Base-by-base conservation (phyloP, 2,797 vertebrate species). In the Valencia hispanica region DNA sequence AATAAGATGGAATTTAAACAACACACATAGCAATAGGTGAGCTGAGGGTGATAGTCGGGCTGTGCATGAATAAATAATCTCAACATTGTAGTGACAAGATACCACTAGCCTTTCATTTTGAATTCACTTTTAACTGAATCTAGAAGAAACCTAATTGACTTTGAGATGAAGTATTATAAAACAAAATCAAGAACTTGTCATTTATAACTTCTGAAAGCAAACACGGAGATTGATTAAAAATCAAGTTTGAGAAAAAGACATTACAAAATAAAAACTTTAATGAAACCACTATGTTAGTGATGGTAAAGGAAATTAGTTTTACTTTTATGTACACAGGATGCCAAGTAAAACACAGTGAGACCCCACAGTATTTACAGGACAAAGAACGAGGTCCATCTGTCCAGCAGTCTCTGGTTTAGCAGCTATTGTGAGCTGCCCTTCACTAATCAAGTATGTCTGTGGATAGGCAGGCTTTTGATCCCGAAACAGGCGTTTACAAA, bases 91-190 rank as follows among this genome's bases (percentile, higher is more conserved):
- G 69, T 82, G 75, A 84, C 74, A 43, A 89, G 86, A 91, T 92
- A 88, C 82, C 78, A 61, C 55, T 79, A 76, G 88, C 77, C 79
- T 89, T 90, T 91, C 68, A 86, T 79, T 86, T 81, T 81, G 69
- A 86, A 89, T n/a, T n/a, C n/a, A n/a, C n/a, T n/a, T n/a, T n/a
- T n/a, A 90, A 93, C 88, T 89, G 84, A 93, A 91, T 91, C 83
- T 84, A 80, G 84, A 82, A 89, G 80, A 77, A 83, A 86, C 79
- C 86, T 90, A 89, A 93, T 90, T 93, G 80, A 84, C 90, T 93
- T 91, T 88, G 79, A 89, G 91, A 91, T 87, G 83, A 91, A 87
- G 89, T 82, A 90, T 89, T 86, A 88, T 81, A 84, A 86, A 84
- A 89, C 71, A 89, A 84, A 88, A 86, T 75, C 79, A 84, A 87